phyloP scores from a whole-genome alignment of 2,113 vertebrate species.

The Ophiodon elongatus region DNA sequence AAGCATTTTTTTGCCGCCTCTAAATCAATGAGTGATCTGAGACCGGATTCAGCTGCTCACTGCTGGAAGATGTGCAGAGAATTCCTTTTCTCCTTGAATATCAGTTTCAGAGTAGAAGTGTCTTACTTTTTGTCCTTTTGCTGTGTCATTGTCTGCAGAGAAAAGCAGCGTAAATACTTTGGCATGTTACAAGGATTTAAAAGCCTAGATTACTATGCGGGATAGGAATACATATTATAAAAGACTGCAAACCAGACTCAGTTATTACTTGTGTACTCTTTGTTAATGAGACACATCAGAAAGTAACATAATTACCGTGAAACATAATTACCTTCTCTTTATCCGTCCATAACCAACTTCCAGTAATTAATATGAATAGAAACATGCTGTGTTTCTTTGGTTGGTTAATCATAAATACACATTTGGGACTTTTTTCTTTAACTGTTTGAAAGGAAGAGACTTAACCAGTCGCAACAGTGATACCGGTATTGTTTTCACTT shows the following conservation, averaged over 20 bases:
- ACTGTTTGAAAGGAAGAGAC: not conserved
- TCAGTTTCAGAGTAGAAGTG: constrained; percentile 23
- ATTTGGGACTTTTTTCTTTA: not conserved
- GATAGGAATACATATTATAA: not conserved
- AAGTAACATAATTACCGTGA: constrained; percentile 10
- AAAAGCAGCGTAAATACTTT: constrained; percentile 14
- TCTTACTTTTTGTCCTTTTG: constrained; percentile 20
- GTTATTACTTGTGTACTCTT: not conserved
- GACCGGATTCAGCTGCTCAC: constrained; percentile 38
- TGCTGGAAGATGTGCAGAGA: constrained; percentile 28
- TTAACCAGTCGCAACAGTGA: not conserved
- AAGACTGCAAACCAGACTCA: not conserved
- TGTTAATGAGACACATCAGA: constrained; percentile 27
- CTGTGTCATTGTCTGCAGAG: constrained; percentile 43
- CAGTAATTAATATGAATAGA: constrained; percentile 24
- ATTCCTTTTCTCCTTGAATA: constrained; percentile 45
- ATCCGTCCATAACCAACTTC: not conserved
- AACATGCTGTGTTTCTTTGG: not conserved
- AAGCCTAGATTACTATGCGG: not conserved
- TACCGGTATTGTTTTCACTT: not conserved
- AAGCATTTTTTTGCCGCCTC: constrained; percentile 38
- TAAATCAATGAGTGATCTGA: constrained; percentile 43
- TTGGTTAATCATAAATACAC: constrained; percentile 1
- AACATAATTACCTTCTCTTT: constrained; percentile 21
- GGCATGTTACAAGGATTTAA: not conserved